Conservation (phyloP, 2,797 vertebrate genomes). For the Neosilurus hyrtlii region DNA sequence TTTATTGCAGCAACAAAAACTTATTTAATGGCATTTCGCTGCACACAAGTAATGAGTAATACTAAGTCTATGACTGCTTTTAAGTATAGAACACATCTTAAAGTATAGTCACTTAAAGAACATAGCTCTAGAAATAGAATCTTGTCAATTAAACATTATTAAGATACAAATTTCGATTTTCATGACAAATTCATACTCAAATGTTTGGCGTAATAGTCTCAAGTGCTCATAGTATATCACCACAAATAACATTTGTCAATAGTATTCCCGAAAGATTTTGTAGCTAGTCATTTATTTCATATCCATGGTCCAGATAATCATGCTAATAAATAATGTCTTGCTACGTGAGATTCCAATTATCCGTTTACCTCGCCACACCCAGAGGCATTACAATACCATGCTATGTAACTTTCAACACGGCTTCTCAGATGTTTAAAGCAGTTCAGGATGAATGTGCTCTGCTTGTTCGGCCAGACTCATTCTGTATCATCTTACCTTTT, state of each 20-base stretch:
- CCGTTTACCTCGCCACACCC: neutral
- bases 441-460: neutral
- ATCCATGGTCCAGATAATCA: neutral
- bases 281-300: neutral
- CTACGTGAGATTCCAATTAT: neutral
- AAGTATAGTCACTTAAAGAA: neutral
- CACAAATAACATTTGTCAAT: too few species aligned
- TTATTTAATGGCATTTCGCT: neutral
- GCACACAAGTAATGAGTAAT: neutral
- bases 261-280: neutral
- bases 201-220: neutral
- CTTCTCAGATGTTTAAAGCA: neutral
- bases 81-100: neutral
- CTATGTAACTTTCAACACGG: neutral
- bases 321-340: neutral
- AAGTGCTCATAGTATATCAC: neutral
- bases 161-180: too few species aligned
- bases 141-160: neutral
- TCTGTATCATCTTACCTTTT: slow-evolving; percentile 71
- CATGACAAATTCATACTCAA: neutral
- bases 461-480: neutral
- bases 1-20: neutral
- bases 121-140: neutral
- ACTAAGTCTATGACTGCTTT: too few species aligned
- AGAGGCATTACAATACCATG: neutral